Conservation (phyloP, 2,888 invertebrate genomes). For the Halictus quadricinctus region DNA sequence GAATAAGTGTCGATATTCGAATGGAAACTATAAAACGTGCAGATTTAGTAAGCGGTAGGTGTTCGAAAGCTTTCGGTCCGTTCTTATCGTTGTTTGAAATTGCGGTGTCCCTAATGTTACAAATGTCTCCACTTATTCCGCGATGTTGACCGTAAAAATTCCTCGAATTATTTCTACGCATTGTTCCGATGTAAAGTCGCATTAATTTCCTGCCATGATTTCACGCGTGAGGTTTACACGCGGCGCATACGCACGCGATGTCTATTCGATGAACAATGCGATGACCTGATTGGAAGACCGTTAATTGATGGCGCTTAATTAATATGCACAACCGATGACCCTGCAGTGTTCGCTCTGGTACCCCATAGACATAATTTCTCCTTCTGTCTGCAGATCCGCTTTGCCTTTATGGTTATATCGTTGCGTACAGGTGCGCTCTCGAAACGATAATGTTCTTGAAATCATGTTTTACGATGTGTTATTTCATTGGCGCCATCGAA, state of each 20-base stretch:
- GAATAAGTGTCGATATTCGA: background rate
- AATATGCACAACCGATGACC: constrained; percentile 42
- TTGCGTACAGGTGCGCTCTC: constrained; percentile 5
- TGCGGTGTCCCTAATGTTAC: too few relatives aligned
- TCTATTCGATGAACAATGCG: constrained; percentile 44
- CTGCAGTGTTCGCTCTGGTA: constrained; percentile 7
- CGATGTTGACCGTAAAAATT: background rate
- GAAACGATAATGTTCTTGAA: constrained; percentile 1
- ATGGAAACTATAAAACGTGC: background rate
- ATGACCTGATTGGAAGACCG: constrained; percentile 47
- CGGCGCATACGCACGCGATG: background rate
- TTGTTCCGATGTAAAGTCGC: background rate
- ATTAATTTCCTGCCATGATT: background rate
- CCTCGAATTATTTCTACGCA: background rate
- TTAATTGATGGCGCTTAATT: constrained; percentile 60
- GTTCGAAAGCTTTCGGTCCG: background rate
- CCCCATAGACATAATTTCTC: constrained; percentile 26
- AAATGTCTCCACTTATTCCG: too few relatives aligned
- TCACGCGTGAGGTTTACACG: background rate
- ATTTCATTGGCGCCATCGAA: background rate
- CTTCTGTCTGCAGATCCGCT: constrained; percentile 13
- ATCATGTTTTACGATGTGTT: background rate
- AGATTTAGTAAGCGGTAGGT: background rate
- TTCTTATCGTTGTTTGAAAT: background rate
- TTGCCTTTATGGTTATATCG: constrained; percentile 20